phyloP scores from a whole-genome alignment of 2,113 vertebrate species.

The Lasiurus cinereus region DNA sequence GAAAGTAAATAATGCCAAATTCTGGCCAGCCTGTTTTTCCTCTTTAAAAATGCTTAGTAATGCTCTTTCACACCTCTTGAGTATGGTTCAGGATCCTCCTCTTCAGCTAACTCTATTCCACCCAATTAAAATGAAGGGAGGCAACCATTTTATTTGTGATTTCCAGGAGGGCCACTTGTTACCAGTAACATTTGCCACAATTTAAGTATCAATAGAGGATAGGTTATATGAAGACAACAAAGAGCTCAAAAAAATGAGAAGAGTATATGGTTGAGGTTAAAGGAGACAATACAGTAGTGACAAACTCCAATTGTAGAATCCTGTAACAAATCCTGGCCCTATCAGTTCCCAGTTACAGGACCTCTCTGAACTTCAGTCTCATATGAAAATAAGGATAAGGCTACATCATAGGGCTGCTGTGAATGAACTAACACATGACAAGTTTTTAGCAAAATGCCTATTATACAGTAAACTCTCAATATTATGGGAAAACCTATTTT shows the following conservation, averaged over 20 bases:
- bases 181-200: neutral
- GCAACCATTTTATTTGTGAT: neutral
- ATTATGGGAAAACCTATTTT: neutral
- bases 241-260: conserved; percentile 18
- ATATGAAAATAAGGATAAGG: neutral
- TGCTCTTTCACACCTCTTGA: neutral
- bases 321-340: neutral
- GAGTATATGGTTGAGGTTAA: neutral
- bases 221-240: conserved; percentile 3
- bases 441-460: neutral
- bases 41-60: conserved; percentile 46
- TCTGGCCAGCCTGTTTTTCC: neutral
- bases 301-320: neutral
- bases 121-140: conserved; percentile 26
- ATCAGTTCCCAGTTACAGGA: neutral
- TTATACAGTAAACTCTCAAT: neutral
- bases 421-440: neutral
- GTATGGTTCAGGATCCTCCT: neutral
- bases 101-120: neutral
- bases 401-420: neutral
- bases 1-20: conserved; percentile 42
- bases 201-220: neutral
- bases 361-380: neutral
- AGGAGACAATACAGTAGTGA: neutral
- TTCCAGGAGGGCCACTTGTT: neutral